Base-by-base conservation (phyloP, 2,113 vertebrate species). In the Cyprinodon brontotheroides region DNA sequence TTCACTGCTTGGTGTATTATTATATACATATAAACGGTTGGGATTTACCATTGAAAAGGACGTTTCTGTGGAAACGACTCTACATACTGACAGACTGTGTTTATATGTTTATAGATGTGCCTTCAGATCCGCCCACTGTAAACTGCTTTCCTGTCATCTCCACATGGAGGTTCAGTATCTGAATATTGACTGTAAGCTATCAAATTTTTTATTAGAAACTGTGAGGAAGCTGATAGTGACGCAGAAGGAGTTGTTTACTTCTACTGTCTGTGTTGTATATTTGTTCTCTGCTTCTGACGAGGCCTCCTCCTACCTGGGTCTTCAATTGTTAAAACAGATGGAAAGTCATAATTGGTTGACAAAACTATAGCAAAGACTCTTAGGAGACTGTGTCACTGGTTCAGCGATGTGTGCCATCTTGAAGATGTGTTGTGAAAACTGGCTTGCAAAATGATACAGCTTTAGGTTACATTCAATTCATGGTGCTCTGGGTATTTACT, bases 381-480 rank as follows among this genome's bases (percentile, higher is more conserved):
- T 67, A 87, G 88, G 83, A 90, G 89, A 78, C 83, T 89, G 87
- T 82, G 77, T 89, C 68, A 89, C 69, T 83, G 69, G 57, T 22
- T 75, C 72, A 70, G 77, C 60, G 75, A 84, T 85, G 83, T 57
- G 71, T 70, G 81, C 69, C 80, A 80, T 39, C 81, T 75, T 71
- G 70, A 29, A 74, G 64, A 61, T 70, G 61, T 79, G 67, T 62
- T 63, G 29, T 68, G 66, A 57, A 68, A 72, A 59, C 74, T 81
- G 62, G 53, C 67, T 67, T 72, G 63, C 53, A 61, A 50, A 40
- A 65, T 61, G 3, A 70, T 57, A 79, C 66, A 72, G 65, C 48
- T 80, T 76, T 85, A 79, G 80, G 79, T 80, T 61, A 41, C 29
- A 11, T 74, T 71, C 66, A 53, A 68, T 65, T 73, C 65, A 73